Percentiles rank a stretch among this genome's conserved stretches.
Conservation (phyloP, 2,888 invertebrate species). For the Bellardia pandia region DNA sequence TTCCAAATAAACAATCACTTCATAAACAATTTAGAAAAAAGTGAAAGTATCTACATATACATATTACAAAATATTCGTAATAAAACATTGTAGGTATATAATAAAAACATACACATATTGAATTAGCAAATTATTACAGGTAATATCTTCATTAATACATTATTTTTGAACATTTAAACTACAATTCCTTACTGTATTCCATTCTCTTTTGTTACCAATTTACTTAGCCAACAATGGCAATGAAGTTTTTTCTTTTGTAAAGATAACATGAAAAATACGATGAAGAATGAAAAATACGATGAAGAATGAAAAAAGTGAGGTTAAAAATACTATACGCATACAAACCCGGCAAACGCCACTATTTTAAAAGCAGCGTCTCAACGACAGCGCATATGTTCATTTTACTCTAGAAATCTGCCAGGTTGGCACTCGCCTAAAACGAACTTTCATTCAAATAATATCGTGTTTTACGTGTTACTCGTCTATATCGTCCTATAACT, state of each 20-base stretch:
- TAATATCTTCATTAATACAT: neutral
- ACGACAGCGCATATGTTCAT: constrained; percentile 54
- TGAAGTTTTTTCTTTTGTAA: constrained; percentile 38
- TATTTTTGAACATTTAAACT: neutral
- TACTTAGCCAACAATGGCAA: constrained; percentile 48
- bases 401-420: constrained; percentile 81
- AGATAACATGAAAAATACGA: constrained; percentile 32
- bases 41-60: constrained; percentile 60
- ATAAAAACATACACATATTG: neutral
- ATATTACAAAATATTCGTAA: neutral
- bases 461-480: constrained; percentile 69
- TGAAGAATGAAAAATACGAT: constrained; percentile 11
- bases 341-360: constrained; percentile 71
- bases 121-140: neutral
- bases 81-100: neutral
- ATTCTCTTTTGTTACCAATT: neutral
- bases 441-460: constrained; percentile 80
- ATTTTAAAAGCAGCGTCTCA: constrained; percentile 41
- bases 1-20: constrained; percentile 30
- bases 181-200: neutral
- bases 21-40: constrained; percentile 58
- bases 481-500: constrained; percentile 72
- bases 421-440: constrained; percentile 83
- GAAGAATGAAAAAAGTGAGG: constrained; percentile 72
- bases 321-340: constrained; percentile 69